Base-by-base conservation (phyloP, 2,797 vertebrate species). In the Argyrosomus regius region DNA sequence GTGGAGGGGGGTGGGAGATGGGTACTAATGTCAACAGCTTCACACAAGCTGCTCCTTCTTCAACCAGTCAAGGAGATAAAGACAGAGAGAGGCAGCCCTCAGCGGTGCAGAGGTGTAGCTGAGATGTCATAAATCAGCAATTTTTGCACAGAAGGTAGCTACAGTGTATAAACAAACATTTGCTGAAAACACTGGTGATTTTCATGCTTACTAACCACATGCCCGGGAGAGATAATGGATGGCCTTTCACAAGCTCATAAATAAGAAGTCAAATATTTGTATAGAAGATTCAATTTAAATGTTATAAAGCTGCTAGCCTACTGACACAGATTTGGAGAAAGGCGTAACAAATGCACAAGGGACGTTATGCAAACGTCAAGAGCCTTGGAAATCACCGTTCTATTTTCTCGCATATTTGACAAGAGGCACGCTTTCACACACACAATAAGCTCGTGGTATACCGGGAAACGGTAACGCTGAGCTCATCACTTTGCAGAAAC, bases 401-500 rank as follows among this genome's bases (percentile, higher is more conserved):
- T 71, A 70, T 80, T 68, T 77, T 76, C 71, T 68, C 60, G 46
- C 84, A 66, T 77, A 83, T 88, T 87, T 91, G 88, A 90, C 88
- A 90, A 81, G 83, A 84, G 81, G 67, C 91, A 85, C 84, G 50
- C 88, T 78, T 70, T 89, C 78, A 57, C 58, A 82, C 80, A 77
- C 85, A 87, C 75, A 89, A 83, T 88, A 72, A 86, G 77, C 80
- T 65, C 28, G 81, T 80, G 60, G 74, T 91, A 80, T 94, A 92
- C 93, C 83, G 77, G 94, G 93, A 95, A 95, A 84, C 77, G 6
- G 81, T 89, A 91, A 88, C 50, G 92, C 95, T 95, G 93, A 95
- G 93, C 93, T 95, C 95, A 95, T 94, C 94, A 91, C 89, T 94
- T 92, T 92, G 85, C 93, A 86, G 91, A 93, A 93, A 94, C 91